phyloP scores from a whole-genome alignment of 2,888 invertebrate genomes.

The Hesperia comma region DNA sequence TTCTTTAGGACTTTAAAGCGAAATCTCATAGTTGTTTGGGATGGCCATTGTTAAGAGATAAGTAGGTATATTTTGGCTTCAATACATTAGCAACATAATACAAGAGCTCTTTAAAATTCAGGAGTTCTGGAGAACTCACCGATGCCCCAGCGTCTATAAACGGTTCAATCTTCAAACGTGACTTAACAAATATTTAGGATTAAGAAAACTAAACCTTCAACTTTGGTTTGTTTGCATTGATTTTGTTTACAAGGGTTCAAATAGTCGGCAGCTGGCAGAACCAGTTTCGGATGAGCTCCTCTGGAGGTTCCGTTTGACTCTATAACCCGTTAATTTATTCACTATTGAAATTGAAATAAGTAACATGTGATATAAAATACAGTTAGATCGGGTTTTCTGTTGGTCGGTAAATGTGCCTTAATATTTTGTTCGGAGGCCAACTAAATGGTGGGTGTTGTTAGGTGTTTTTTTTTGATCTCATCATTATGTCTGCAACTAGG shows the following conservation, averaged over 20 bases:
- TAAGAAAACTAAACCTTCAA: not conserved
- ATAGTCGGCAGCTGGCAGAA: conserved; percentile 30
- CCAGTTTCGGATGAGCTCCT: conserved; percentile 38
- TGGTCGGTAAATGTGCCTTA: conserved; percentile 3
- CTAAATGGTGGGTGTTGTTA: too few relatives aligned
- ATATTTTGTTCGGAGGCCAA: not conserved
- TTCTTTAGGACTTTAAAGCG: too few relatives aligned
- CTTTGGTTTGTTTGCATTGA: conserved; percentile 39
- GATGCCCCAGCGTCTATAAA: too few relatives aligned
- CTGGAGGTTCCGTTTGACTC: conserved; percentile 21
- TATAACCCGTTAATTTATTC: conserved; percentile 31
- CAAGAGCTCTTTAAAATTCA: too few relatives aligned
- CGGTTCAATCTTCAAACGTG: conserved; percentile 19
- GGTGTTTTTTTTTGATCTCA: too few relatives aligned
- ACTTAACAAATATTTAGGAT: not conserved
- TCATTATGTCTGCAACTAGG: too few relatives aligned
- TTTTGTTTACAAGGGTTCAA: conserved; percentile 39
- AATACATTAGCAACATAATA: too few relatives aligned
- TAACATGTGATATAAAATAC: conserved; percentile 21
- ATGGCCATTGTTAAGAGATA: too few relatives aligned
- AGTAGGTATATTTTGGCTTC: too few relatives aligned
- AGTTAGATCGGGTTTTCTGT: conserved; percentile 12
- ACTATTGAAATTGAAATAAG: conserved; percentile 20
- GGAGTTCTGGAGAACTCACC: too few relatives aligned
- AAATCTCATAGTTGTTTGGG: too few relatives aligned